Evolutionary conservation across 2,797 vertebrate genomes (phyloP).

Genomic region (Acrossocheilus fasciatus): DNA sequence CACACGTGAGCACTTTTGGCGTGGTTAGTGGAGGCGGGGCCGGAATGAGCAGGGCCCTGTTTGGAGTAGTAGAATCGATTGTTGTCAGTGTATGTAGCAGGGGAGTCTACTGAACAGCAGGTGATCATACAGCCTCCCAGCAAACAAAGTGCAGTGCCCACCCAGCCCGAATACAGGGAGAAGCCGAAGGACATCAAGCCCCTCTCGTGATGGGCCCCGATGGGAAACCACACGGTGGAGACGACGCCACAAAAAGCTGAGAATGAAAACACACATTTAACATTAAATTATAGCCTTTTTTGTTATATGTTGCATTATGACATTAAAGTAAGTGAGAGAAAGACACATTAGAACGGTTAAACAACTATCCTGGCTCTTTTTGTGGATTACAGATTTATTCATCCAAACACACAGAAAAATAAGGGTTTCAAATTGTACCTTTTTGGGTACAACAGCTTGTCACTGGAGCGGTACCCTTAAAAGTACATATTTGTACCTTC

Average conservation of each 20-base stretch:
- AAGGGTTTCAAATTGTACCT: too few relatives aligned
- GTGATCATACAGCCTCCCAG: slow-evolving; percentile 87
- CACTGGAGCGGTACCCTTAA: too few relatives aligned
- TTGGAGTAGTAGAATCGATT: slow-evolving; percentile 95
- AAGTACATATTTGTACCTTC: too few relatives aligned
- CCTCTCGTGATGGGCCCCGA: slow-evolving; percentile 87
- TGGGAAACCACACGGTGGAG: slow-evolving; percentile 95
- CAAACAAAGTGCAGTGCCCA: slow-evolving; percentile 87
- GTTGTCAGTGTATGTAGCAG: slow-evolving; percentile 86
- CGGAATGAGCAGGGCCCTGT: slow-evolving; percentile 73
- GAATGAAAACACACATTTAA: slow-evolving; percentile 21
- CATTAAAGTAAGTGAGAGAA: neutral
- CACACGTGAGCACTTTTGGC: slow-evolving; percentile 97
- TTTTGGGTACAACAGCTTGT: too few relatives aligned
- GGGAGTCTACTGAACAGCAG: slow-evolving; percentile 87
- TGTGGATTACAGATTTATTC: neutral
- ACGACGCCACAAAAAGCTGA: slow-evolving; percentile 88
- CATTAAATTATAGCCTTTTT: neutral
- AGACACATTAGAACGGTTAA: neutral
- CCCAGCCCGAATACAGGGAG: slow-evolving; percentile 95
- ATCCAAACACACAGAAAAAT: neutral
- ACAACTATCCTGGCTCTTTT: neutral
- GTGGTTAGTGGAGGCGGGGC: slow-evolving; percentile 79
- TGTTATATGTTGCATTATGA: neutral
- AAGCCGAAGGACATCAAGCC: slow-evolving; percentile 94